Evolutionary conservation across 2,888 invertebrate species (phyloP), one percentile per base, ranked within the genome.

Genomic region (Drosophila longiperda): DNA sequence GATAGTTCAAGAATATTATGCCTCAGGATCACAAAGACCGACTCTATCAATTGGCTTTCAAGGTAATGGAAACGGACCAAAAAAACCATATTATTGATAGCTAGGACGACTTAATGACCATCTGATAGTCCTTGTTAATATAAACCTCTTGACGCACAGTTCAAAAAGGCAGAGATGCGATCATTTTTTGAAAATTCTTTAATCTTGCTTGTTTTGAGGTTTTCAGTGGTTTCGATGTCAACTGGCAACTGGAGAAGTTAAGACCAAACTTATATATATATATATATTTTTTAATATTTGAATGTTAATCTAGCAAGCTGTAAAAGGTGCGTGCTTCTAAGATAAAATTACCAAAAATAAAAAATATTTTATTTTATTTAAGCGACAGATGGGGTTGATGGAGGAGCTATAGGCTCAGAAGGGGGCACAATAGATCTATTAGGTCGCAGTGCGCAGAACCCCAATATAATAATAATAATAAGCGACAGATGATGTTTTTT

Each of bases 371-470:
- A 6, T 45, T 52, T 54, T 9, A 23, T 63, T 82, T 34, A 84
- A 87, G 89, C 89, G 84, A 87, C 80, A 84, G 83, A 83, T 74
- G n/a, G n/a, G n/a, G n/a, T n/a, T n/a, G n/a, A n/a, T n/a, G n/a
- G n/a, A n/a, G n/a, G n/a, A n/a, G n/a, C n/a, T n/a, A n/a, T n/a
- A n/a, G n/a, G n/a, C n/a, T n/a, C n/a, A n/a, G n/a, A n/a, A n/a
- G n/a, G n/a, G n/a, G n/a, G n/a, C n/a, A n/a, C n/a, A n/a, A n/a
- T n/a, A n/a, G n/a, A n/a, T n/a, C n/a, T n/a, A n/a, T n/a, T n/a
- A n/a, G n/a, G n/a, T n/a, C n/a, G n/a, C n/a, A n/a, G n/a, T n/a
- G n/a, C n/a, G n/a, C n/a, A n/a, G n/a, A n/a, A n/a, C n/a, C n/a
- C n/a, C n/a, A n/a, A n/a, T n/a, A n/a, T n/a, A n/a, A n/a, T n/a